Evolutionary conservation across 30 jellyfish, hydroid and myxozoan species (phyloP).

Genomic region (Hydractinia symbiolongicarpus): DNA sequence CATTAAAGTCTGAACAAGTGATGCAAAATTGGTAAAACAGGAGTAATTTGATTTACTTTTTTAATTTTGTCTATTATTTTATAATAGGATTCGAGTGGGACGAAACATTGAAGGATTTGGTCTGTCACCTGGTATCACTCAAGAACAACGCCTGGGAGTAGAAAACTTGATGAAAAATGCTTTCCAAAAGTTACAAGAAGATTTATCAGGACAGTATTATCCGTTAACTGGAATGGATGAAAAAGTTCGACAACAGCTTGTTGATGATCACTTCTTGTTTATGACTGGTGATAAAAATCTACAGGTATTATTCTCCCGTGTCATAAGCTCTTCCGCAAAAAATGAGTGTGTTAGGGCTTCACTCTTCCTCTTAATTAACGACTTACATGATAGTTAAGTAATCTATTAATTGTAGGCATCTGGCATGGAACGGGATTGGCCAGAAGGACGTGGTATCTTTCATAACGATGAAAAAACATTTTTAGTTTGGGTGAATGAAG

Average conservation of each 20-base stretch:
- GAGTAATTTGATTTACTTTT: background rate
- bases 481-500: conserved; percentile 38
- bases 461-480: conserved; percentile 13
- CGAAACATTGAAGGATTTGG: conserved; percentile 26
- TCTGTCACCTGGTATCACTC: conserved; percentile 19
- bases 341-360: no score
- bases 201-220: conserved; percentile 19
- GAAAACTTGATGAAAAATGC: conserved; percentile 22
- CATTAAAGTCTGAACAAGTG: no score
- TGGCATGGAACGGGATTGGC: conserved; percentile 54
- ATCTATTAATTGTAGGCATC: background rate
- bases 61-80: background rate
- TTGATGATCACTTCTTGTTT: conserved; percentile 33
- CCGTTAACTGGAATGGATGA: conserved; percentile 23
- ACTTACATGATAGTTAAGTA: background rate
- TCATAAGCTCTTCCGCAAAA: no score
- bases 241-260: conserved; percentile 2
- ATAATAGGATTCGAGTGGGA: conserved; percentile 14
- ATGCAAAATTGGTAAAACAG: no score
- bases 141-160: conserved; percentile 25
- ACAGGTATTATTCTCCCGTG: background rate
- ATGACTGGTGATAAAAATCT: conserved; percentile 12
- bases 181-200: conserved; percentile 7
- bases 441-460: conserved; percentile 55
- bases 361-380: background rate